Percentiles rank a stretch among this genome's conserved stretches.
Evolutionary conservation across 1,140 invertebrate genomes (phyloP).

Genomic region (Odontomachus brunneus): DNA sequence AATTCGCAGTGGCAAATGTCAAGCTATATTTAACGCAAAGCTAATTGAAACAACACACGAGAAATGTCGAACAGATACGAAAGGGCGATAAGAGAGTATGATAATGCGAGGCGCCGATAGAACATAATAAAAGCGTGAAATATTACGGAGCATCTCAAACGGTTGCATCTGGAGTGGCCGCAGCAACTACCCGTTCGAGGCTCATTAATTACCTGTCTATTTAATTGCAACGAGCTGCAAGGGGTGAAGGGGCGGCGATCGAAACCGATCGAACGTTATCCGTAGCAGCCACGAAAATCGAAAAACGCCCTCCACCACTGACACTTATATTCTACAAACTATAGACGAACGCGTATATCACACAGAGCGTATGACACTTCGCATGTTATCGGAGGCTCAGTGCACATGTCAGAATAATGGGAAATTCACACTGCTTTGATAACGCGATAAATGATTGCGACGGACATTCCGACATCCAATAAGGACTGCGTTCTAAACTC

Average conservation of each 20-base stretch:
- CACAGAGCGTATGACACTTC: too few relatives aligned
- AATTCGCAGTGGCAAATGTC: not conserved
- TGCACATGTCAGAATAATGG: too few relatives aligned
- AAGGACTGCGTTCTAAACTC: too few relatives aligned
- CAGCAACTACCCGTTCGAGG: constrained; percentile 17
- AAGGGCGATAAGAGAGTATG: not conserved
- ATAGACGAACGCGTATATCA: too few relatives aligned
- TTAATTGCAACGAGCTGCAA: not conserved
- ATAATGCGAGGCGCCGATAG: not conserved
- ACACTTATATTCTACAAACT: not conserved
- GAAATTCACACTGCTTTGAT: too few relatives aligned
- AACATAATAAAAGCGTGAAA: constrained; percentile 22
- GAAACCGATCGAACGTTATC: constrained; percentile 20
- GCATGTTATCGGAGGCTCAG: too few relatives aligned
- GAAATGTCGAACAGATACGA: not conserved
- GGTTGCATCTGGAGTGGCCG: constrained; percentile 47
- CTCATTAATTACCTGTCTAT: constrained; percentile 59
- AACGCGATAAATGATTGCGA: too few relatives aligned
- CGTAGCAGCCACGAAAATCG: not conserved
- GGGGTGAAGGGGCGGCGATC: constrained; percentile 7
- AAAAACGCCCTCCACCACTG: not conserved
- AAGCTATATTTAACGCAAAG: not conserved
- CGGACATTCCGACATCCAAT: too few relatives aligned
- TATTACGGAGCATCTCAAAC: constrained; percentile 54
- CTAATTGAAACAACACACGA: not conserved